Percentiles rank a stretch among this genome's conserved stretches.
Conservation (phyloP, 1,140 invertebrate genomes). For the Luehdorfia chinensis region DNA sequence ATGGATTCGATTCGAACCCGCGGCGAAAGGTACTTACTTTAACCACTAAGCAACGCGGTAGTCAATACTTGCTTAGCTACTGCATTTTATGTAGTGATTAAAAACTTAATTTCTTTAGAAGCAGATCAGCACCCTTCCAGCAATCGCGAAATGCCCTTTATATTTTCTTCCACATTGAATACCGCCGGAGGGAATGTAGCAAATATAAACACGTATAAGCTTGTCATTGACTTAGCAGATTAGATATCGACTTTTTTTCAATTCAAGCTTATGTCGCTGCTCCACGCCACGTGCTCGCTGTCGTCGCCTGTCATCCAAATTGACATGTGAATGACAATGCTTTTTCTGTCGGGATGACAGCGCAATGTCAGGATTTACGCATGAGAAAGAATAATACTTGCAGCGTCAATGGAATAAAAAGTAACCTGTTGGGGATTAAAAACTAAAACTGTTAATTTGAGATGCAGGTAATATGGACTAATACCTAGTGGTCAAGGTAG, state of each 20-base stretch:
- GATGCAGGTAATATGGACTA: too few relatives aligned
- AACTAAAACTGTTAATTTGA: not conserved
- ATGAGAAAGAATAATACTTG: slow-evolving; percentile 24
- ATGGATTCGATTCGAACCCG: too few relatives aligned
- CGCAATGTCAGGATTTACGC: slow-evolving; percentile 28
- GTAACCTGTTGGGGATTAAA: slow-evolving; percentile 2
- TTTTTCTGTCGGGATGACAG: slow-evolving; percentile 25
- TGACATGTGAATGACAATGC: slow-evolving; percentile 42
- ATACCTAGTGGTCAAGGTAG: too few relatives aligned
- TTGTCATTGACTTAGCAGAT: slow-evolving; percentile 13
- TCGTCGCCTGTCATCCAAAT: slow-evolving; percentile 31
- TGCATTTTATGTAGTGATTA: too few relatives aligned
- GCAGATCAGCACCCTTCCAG: too few relatives aligned
- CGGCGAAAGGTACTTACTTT: too few relatives aligned
- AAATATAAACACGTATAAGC: slow-evolving; percentile 6
- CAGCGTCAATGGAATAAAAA: slow-evolving; percentile 16
- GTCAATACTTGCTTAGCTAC: too few relatives aligned
- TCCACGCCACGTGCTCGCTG: slow-evolving; percentile 32
- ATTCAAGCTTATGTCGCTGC: slow-evolving; percentile 35
- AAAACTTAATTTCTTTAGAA: too few relatives aligned
- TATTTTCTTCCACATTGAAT: too few relatives aligned
- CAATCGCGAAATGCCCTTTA: too few relatives aligned
- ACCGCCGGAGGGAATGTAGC: slow-evolving; percentile 4
- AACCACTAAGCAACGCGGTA: too few relatives aligned
- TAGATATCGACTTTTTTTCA: slow-evolving; percentile 35